phyloP scores from a whole-genome alignment of 53 echinoderm and acorn worm species.

The Luidia sarsii region DNA sequence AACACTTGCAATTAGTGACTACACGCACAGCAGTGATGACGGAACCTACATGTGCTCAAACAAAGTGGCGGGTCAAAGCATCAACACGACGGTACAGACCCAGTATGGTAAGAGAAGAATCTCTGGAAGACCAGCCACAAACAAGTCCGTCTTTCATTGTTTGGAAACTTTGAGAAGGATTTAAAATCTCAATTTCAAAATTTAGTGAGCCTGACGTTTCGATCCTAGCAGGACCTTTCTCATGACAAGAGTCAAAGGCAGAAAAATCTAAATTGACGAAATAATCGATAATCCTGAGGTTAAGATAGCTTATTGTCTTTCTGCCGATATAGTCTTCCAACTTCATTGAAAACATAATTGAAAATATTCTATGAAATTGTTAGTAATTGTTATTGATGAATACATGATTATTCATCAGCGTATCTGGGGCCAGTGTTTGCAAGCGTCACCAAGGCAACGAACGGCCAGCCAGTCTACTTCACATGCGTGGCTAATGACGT shows the following conservation, averaged over 20 bases:
- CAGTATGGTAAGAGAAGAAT: not conserved
- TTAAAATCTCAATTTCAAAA: too few species aligned
- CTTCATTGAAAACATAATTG: too few species aligned
- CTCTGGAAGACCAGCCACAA: too few species aligned
- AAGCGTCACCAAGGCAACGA: not conserved
- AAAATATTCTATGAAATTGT: too few species aligned
- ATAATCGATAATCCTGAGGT: not conserved
- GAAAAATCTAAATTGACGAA: not conserved
- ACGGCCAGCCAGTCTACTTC: not conserved
- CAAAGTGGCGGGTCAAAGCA: not conserved
- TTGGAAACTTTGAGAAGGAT: not conserved
- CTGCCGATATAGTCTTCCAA: too few species aligned
- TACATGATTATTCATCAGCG: too few species aligned
- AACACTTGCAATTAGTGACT: not conserved
- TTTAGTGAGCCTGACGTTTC: too few species aligned
- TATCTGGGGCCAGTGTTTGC: not conserved
- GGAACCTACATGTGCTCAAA: conserved; percentile 3
- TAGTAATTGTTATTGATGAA: too few species aligned
- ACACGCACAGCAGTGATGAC: conserved; percentile 3
- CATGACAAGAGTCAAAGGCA: not conserved
- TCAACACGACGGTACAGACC: conserved; percentile 17
- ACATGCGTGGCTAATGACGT: conserved; percentile 12
- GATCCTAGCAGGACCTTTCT: too few species aligned
- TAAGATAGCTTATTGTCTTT: too few species aligned
- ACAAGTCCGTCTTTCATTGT: too few species aligned